Evolutionary conservation across 1,140 invertebrate genomes (phyloP).

Genomic region (Tetranychus cinnabarinus): DNA sequence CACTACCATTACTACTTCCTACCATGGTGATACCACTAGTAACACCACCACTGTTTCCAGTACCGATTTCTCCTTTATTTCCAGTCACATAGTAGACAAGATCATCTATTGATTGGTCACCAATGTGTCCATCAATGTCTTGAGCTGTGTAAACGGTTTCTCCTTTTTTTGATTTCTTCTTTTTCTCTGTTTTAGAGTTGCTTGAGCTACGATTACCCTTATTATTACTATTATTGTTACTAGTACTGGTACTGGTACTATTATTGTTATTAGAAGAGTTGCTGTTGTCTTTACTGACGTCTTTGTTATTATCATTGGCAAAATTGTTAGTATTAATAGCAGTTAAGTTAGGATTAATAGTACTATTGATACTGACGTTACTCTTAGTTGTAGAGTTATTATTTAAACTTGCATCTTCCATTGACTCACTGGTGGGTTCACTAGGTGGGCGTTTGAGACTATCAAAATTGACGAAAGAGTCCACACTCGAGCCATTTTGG

Average conservation of each 20-base stretch:
- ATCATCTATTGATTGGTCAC: neutral
- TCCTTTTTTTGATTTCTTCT: neutral
- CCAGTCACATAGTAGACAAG: neutral
- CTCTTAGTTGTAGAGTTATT: too few relatives aligned
- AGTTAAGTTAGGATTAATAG: too few relatives aligned
- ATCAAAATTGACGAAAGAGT: neutral
- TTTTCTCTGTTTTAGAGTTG: neutral
- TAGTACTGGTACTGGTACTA: neutral
- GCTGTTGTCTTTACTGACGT: neutral
- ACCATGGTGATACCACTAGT: too few relatives aligned
- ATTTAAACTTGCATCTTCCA: neutral
- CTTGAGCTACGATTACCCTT: neutral
- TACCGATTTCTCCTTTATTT: neutral
- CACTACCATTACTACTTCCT: too few relatives aligned
- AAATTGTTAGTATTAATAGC: neutral
- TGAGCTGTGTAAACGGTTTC: neutral
- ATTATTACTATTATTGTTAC: too few relatives aligned
- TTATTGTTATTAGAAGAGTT: neutral
- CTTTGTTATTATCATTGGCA: neutral
- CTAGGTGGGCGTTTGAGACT: neutral
- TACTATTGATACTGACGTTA: too few relatives aligned
- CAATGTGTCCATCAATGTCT: constrained; percentile 1
- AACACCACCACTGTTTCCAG: too few relatives aligned
- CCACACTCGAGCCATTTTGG: neutral
- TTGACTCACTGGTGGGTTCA: neutral